Percentiles rank a stretch among this genome's conserved stretches.
phyloP scores from a whole-genome alignment of 2,797 vertebrate species.

The Liparis tanakae region DNA sequence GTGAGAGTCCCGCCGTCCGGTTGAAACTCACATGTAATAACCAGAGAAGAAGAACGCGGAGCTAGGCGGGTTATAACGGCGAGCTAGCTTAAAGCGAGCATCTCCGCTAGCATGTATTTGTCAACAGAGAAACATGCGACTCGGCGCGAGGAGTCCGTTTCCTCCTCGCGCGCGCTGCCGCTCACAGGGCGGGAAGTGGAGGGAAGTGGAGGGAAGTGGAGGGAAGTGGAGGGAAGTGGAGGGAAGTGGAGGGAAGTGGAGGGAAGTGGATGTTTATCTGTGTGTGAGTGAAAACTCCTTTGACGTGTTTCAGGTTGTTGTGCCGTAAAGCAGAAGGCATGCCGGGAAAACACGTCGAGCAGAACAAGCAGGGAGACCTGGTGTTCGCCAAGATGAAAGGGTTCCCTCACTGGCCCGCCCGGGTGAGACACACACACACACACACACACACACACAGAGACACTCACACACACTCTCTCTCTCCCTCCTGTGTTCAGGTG shows the following conservation, averaged over 20 bases:
- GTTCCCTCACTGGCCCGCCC: constrained; percentile 73
- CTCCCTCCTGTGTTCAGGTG: constrained; percentile 46
- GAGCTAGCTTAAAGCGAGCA: neutral
- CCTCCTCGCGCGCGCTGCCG: too few relatives aligned
- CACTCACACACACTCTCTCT: neutral
- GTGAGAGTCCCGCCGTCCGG: neutral
- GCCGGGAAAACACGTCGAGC: constrained; percentile 43
- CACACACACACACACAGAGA: neutral
- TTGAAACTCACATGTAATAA: neutral
- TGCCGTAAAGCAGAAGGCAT: constrained; percentile 45
- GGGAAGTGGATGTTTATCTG: too few relatives aligned
- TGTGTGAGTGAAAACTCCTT: too few relatives aligned
- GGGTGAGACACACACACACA: constrained; percentile 42
- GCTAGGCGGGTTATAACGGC: neutral
- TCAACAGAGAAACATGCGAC: neutral
- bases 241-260: too few relatives aligned
- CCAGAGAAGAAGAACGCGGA: neutral
- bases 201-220: too few relatives aligned
- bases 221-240: too few relatives aligned
- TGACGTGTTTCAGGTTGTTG: neutral
- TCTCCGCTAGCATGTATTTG: neutral
- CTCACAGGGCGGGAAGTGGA: too few relatives aligned
- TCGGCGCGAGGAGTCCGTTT: neutral
- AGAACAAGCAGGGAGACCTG: constrained; percentile 66
- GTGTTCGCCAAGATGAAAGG: constrained; percentile 80